Conservation (phyloP, 2,113 vertebrate species). For the Nanorana parkeri region DNA sequence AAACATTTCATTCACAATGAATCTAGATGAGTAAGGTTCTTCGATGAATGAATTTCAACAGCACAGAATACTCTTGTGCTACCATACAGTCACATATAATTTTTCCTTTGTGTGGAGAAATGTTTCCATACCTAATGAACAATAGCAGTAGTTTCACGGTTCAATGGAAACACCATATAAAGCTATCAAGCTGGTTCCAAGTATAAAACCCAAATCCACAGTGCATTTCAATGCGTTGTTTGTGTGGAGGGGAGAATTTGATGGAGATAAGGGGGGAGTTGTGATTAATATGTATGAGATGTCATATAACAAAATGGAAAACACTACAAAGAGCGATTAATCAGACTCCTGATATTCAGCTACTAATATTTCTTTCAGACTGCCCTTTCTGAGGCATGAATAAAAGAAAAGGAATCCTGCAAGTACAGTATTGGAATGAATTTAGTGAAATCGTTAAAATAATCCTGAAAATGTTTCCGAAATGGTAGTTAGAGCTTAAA, state of each 20-base stretch:
- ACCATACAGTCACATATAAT: neutral
- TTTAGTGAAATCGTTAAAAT: neutral
- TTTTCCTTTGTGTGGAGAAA: slow-evolving; percentile 28
- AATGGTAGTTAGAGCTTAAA: neutral
- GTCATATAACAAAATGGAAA: slow-evolving; percentile 6
- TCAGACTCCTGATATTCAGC: neutral
- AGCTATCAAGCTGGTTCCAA: neutral
- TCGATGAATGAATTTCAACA: slow-evolving; percentile 25
- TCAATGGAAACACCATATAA: slow-evolving; percentile 3
- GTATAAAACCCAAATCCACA: neutral
- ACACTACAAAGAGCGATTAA: slow-evolving; percentile 12
- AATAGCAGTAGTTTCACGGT: slow-evolving; percentile 20
- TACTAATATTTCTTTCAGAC: neutral
- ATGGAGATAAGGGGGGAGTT: neutral
- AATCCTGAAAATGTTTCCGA: neutral
- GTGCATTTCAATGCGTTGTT: neutral
- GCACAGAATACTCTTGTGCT: neutral
- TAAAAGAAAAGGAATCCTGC: neutral
- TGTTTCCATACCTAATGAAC: slow-evolving; percentile 29
- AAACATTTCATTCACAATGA: slow-evolving; percentile 31
- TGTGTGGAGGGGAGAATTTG: slow-evolving; percentile 19
- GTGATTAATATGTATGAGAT: slow-evolving; percentile 44
- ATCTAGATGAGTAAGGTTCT: slow-evolving; percentile 19
- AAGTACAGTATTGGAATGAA: neutral
- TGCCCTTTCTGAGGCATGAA: neutral